Conservation (phyloP, 2,113 vertebrate genomes). For the Misgurnus mizolepis region DNA sequence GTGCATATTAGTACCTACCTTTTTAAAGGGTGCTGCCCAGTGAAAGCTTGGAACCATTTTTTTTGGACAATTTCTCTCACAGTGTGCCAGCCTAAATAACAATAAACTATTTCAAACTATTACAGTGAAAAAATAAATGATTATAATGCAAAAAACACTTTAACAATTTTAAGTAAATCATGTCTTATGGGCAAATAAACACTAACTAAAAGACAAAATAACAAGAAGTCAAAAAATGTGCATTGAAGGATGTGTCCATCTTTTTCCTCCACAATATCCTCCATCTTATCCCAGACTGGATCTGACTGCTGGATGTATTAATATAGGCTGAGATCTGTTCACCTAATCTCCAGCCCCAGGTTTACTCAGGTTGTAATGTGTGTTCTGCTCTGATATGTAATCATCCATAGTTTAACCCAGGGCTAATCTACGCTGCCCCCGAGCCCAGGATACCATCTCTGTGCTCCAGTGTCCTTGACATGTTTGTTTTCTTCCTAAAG, state of each 20-base stretch:
- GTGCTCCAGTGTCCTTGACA: slow-evolving; percentile 59
- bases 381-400: slow-evolving; percentile 63
- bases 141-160: no score
- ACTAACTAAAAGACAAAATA: background rate
- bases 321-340: slow-evolving; percentile 44
- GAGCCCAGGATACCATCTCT: slow-evolving; percentile 48
- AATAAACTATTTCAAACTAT: no score
- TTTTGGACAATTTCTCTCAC: no score
- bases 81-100: no score
- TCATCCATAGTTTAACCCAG: slow-evolving; percentile 62
- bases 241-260: slow-evolving; percentile 30
- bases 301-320: slow-evolving; percentile 51
- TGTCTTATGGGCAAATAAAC: no score
- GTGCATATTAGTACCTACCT: no score
- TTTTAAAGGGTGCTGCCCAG: no score
- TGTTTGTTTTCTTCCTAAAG: slow-evolving; percentile 46
- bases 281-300: slow-evolving; percentile 55
- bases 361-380: slow-evolving; percentile 56
- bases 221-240: slow-evolving; percentile 5
- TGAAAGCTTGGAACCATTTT: no score
- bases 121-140: no score
- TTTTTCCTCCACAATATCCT: slow-evolving; percentile 43
- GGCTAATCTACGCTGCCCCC: slow-evolving; percentile 60
- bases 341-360: slow-evolving; percentile 54
- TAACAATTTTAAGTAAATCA: no score